A percentile compares a stretch with the other conserved stretches of the same genome.
Conservation (phyloP, 2,888 invertebrate species). For the Carpatolechia fugitivella region DNA sequence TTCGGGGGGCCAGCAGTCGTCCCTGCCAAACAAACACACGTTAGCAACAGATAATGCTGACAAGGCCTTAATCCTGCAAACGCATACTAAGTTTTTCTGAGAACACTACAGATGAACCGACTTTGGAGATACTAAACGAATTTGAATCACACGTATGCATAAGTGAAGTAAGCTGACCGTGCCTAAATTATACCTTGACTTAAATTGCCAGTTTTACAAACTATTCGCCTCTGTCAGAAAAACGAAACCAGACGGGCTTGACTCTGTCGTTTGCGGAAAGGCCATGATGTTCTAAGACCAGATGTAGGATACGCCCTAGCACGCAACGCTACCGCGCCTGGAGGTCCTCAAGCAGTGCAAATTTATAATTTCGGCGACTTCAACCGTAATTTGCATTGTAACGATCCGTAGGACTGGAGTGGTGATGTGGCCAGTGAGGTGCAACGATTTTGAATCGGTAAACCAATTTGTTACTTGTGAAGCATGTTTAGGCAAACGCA, state of each 20-base stretch:
- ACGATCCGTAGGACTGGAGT: background rate
- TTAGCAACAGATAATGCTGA: constrained; percentile 14
- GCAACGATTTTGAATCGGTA: background rate
- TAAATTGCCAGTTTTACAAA: too few relatives aligned
- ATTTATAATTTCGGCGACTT: background rate
- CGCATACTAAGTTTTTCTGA: too few relatives aligned
- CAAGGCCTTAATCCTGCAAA: too few relatives aligned
- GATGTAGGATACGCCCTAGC: background rate
- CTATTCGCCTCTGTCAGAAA: too few relatives aligned
- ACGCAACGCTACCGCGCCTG: background rate
- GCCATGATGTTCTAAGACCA: background rate
- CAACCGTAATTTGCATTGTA: background rate
- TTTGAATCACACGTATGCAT: too few relatives aligned
- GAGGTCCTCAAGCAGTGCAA: background rate
- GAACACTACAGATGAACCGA: too few relatives aligned
- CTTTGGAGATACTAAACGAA: too few relatives aligned
- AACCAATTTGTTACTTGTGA: background rate
- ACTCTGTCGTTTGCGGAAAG: too few relatives aligned
- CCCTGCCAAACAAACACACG: constrained; percentile 33
- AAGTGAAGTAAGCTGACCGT: too few relatives aligned
- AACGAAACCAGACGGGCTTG: too few relatives aligned
- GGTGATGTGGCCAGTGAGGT: background rate
- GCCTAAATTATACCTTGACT: too few relatives aligned
- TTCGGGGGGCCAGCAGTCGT: constrained; percentile 30
- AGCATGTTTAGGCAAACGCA: constrained; percentile 8